Conservation (phyloP, 2,888 invertebrate genomes). For the Cerastis rubricosa region DNA sequence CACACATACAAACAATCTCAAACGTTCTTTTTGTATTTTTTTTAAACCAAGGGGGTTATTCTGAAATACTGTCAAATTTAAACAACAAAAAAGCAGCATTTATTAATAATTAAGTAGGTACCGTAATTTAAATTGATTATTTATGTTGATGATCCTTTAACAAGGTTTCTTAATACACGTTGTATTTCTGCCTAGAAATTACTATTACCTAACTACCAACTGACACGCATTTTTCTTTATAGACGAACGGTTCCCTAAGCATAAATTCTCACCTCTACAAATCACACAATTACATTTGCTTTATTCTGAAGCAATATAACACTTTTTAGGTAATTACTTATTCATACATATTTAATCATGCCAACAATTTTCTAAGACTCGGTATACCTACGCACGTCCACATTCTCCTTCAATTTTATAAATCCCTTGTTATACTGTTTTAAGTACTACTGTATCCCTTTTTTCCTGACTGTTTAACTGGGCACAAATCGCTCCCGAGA, state of each 20-base stretch:
- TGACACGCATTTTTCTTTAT: constrained; percentile 26
- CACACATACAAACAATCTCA: too few relatives aligned
- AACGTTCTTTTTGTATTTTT: too few relatives aligned
- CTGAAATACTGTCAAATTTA: too few relatives aligned
- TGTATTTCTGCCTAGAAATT: constrained; percentile 10
- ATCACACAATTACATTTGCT: too few relatives aligned
- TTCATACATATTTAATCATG: not conserved
- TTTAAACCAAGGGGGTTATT: too few relatives aligned
- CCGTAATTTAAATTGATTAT: too few relatives aligned
- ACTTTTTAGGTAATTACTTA: not conserved
- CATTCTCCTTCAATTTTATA: not conserved
- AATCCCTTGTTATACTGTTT: not conserved
- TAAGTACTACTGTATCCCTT: not conserved
- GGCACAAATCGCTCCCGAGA: not conserved
- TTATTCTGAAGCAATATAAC: not conserved
- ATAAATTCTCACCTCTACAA: not conserved
- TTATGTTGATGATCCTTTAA: not conserved
- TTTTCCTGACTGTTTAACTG: not conserved
- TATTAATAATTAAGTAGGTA: too few relatives aligned
- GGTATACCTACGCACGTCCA: not conserved
- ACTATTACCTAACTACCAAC: not conserved
- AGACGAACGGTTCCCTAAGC: not conserved
- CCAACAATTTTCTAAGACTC: not conserved
- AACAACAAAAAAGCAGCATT: too few relatives aligned
- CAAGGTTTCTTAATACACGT: not conserved